Conservation (phyloP, 2,888 invertebrate species). For the Hypena proboscidalis region DNA sequence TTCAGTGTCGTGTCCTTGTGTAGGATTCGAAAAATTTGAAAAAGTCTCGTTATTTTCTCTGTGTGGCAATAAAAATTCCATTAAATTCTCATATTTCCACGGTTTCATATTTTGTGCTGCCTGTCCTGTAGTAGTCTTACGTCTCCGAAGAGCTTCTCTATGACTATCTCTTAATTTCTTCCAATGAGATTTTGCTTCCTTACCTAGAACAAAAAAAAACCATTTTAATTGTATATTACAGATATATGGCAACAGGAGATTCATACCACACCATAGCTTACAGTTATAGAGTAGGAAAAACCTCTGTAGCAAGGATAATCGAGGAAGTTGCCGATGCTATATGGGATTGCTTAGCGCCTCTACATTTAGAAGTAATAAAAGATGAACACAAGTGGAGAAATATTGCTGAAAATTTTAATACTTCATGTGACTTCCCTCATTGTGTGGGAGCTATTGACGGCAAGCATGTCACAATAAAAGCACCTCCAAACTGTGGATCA, state of each 20-base stretch:
- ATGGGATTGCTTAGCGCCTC: slow-evolving; percentile 9
- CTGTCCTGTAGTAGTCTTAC: slow-evolving; percentile 22
- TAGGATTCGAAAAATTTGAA: too few species aligned
- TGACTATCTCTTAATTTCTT: slow-evolving; percentile 39
- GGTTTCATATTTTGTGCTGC: slow-evolving; percentile 27
- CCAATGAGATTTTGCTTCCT: slow-evolving; percentile 39
- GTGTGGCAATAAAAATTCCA: slow-evolving; percentile 33
- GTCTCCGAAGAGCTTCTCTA: slow-evolving; percentile 35
- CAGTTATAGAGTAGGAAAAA: slow-evolving; percentile 17
- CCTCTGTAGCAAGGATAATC: slow-evolving; percentile 19
- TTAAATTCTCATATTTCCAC: slow-evolving; percentile 35
- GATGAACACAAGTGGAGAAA: slow-evolving; percentile 18
- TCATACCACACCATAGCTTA: slow-evolving; percentile 16
- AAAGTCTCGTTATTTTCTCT: too few species aligned
- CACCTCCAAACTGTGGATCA: too few species aligned
- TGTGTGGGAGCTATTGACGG: too few species aligned
- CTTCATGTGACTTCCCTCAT: too few species aligned
- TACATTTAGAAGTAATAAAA: slow-evolving; percentile 10
- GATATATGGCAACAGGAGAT: slow-evolving; percentile 22
- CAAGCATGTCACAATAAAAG: too few species aligned
- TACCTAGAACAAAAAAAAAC: too few species aligned
- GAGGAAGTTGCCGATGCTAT: slow-evolving; percentile 30
- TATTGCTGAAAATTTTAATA: too few species aligned
- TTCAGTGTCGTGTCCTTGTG: too few species aligned
- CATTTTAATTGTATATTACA: slow-evolving; percentile 20